These are phyloP conservation scores for Dolichomitus sp. DNA, from an alignment of 2,888 invertebrate species.

Conservation along the genomic window DNA sequence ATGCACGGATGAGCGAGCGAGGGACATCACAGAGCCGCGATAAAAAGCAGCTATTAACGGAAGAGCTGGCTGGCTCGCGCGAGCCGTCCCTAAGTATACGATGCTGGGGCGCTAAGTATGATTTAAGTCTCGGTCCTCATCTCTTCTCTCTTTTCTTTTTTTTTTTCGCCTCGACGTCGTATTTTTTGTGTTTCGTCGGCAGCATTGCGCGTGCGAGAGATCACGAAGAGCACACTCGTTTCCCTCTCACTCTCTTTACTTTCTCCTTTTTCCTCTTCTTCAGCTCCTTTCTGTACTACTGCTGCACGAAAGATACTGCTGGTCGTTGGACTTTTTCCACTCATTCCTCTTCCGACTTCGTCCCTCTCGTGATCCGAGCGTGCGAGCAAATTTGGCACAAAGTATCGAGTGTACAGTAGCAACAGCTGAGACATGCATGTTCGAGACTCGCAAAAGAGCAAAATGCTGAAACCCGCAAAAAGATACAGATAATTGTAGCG, in stretches of 20 bases:
- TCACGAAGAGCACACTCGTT: slow-evolving; percentile 38
- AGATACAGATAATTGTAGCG: slow-evolving; percentile 50
- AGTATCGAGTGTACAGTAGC: slow-evolving; percentile 8
- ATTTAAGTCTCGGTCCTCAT: slow-evolving; percentile 61
- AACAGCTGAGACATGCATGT: slow-evolving; percentile 20
- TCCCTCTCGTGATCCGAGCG: background rate
- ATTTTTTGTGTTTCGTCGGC: slow-evolving; percentile 27
- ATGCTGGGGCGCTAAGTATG: slow-evolving; percentile 65
- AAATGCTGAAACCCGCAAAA: slow-evolving; percentile 33
- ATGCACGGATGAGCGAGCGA: slow-evolving; percentile 47
- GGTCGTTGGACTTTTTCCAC: slow-evolving; percentile 34
- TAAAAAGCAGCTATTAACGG: slow-evolving; percentile 64
- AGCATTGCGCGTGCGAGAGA: slow-evolving; percentile 59
- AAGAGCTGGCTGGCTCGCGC: slow-evolving; percentile 49
- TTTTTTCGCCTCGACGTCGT: background rate
- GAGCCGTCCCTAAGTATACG: slow-evolving; percentile 62
- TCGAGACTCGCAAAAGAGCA: slow-evolving; percentile 4
- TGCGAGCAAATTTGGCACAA: background rate
- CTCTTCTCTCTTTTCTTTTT: slow-evolving; percentile 4
- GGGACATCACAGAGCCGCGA: slow-evolving; percentile 55
- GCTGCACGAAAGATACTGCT: background rate
- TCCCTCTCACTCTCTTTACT: slow-evolving; percentile 23
- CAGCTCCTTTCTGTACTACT: background rate
- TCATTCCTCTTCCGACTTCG: slow-evolving; percentile 49
- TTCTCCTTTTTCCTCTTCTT: slow-evolving; percentile 8